phyloP scores from a whole-genome alignment of 2,113 vertebrate genomes.

The Heterocephalus glaber region DNA sequence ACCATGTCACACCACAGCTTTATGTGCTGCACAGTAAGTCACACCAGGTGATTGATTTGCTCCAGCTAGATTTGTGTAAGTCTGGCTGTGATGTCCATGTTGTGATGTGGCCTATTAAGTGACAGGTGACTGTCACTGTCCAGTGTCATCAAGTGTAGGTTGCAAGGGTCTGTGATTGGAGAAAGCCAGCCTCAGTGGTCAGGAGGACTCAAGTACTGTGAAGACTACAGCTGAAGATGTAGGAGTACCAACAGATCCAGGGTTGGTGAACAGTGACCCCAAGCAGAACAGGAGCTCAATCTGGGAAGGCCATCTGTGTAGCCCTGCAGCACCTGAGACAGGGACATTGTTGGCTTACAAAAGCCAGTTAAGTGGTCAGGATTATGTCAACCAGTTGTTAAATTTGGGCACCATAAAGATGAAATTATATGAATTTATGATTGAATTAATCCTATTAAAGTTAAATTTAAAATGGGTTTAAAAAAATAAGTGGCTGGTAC shows the following conservation, averaged over 20 bases:
- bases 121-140: not conserved
- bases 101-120: not conserved
- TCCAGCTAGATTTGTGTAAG: not conserved
- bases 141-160: rapidly evolving
- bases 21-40: not conserved
- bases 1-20: not conserved
- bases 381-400: slow-evolving; percentile 36
- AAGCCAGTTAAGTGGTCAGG: not conserved
- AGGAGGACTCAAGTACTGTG: not conserved
- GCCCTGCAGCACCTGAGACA: not conserved
- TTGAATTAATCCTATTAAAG: not conserved
- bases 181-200: not conserved
- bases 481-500: not conserved
- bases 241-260: not conserved
- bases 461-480: not conserved
- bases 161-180: not conserved
- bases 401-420: not conserved
- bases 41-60: not conserved
- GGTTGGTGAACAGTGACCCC: not conserved
- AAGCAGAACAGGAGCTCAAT: not conserved
- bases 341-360: not conserved
- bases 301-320: not conserved
- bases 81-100: not conserved
- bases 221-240: not conserved
- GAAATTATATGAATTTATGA: not conserved